Evolutionary conservation across 2,113 vertebrate genomes (phyloP), one percentile per base, ranked within the genome.

Genomic region (Ciconia boyciana): DNA sequence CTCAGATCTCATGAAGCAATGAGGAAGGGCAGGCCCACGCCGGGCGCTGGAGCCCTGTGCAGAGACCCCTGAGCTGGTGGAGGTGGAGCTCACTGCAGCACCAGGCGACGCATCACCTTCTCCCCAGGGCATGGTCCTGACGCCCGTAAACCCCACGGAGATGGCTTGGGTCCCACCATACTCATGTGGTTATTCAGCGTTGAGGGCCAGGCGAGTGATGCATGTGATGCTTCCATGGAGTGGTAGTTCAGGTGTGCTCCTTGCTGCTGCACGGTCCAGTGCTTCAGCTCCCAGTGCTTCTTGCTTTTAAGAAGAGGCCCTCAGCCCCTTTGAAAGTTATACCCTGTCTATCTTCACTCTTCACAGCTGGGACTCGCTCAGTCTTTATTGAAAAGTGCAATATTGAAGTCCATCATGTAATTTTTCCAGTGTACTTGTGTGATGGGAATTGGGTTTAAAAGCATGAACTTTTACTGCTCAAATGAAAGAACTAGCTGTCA

Each of bases 141-240:
- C 0, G 4, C 39, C 28, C 29, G 20, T 29, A 68, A 39, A 57
- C 22, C n/a, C 90, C 22, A 14, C 64, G 44, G 77, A 10, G n/a
- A 11, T 1, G 7, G 21, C 32, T 39, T 10, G 25, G 20, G 19
- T 55, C 39, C 43, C 58, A 6, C 25, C 48, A 4, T 3, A 2
- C 32, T n/a, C 48, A 0, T 1, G 2, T 16, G 41, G 11, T 57
- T 55, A 21, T 24, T 51, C 2, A 2, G 19, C 1, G 4, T 2
- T 60, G 78, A 70, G 72, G 55, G 28, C 4, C 13, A 5, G 57
- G 16, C 0, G 14, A 32, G 41, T 2, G 65, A 9, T 15, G 41
- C 54, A 3, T 0, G 7, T 4, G 41, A 4, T 34, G 41, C 34
- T 57, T 14, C 90, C 39, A 6, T 4, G 20, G 10, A 36, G 20